A percentile compares a stretch with the other conserved stretches of the same genome.
These are phyloP conservation scores for Scaptomyza caliginosa DNA, from an alignment of 2,888 invertebrate species.

Conservation along the genomic window DNA sequence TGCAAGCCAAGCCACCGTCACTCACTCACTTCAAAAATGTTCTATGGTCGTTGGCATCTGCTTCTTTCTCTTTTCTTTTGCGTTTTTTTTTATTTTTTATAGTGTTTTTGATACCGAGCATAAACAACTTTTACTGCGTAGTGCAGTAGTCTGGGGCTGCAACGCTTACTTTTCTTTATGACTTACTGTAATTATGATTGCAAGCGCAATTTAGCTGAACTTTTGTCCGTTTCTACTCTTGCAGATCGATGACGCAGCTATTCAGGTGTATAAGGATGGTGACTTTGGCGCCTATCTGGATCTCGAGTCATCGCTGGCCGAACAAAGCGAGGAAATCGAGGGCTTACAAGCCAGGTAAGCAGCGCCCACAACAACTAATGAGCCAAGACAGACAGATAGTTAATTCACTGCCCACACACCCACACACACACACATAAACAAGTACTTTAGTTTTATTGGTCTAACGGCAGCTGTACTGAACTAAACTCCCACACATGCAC, in stretches of 20 bases:
- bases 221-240: slow-evolving; percentile 11
- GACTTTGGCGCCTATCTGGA: slow-evolving; percentile 99
- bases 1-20: slow-evolving; percentile 51
- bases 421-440: neutral
- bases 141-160: slow-evolving; percentile 32
- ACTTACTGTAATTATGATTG: slow-evolving; percentile 68
- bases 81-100: neutral
- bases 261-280: slow-evolving; percentile 98
- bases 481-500: slow-evolving; percentile 22
- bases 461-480: slow-evolving; percentile 5
- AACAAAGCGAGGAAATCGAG: slow-evolving; percentile 98
- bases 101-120: slow-evolving; percentile 37
- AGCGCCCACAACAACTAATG: slow-evolving; percentile 40
- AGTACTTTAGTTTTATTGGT: neutral
- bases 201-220: slow-evolving; percentile 39
- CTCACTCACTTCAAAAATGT: slow-evolving; percentile 54
- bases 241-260: slow-evolving; percentile 97
- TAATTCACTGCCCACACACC: slow-evolving; percentile 22
- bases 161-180: slow-evolving; percentile 63
- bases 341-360: slow-evolving; percentile 96
- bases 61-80: slow-evolving; percentile 62
- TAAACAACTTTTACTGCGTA: slow-evolving; percentile 79
- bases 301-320: slow-evolving; percentile 97
- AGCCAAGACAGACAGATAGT: slow-evolving; percentile 30
- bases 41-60: slow-evolving; percentile 60